Evolutionary conservation across 2,888 invertebrate species (phyloP).

Genomic region (Schizotus pectinicornis): DNA sequence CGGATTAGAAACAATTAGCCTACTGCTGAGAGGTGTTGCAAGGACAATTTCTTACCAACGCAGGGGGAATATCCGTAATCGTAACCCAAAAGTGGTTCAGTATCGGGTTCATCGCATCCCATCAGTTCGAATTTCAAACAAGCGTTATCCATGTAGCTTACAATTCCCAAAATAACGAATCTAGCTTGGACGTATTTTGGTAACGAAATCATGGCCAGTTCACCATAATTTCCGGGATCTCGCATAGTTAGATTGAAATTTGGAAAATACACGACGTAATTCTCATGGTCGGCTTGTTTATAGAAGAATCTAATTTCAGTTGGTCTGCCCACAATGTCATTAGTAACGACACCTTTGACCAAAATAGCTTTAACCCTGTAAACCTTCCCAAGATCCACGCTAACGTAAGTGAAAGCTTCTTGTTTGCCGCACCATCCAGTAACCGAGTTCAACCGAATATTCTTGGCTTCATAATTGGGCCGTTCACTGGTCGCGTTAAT

Average conservation of each 20-base stretch:
- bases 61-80: constrained; percentile 94
- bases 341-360: constrained; percentile 93
- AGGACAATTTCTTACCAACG: constrained; percentile 67
- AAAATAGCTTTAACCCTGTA: constrained; percentile 90
- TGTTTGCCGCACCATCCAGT: constrained; percentile 98
- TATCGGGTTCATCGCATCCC: constrained; percentile 89
- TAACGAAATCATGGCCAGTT: constrained; percentile 93
- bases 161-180: constrained; percentile 91
- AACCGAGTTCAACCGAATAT: constrained; percentile 88
- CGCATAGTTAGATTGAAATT: constrained; percentile 94
- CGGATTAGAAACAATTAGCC: constrained; percentile 7
- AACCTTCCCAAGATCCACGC: constrained; percentile 93
- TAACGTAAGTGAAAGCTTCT: constrained; percentile 95
- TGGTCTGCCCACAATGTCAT: constrained; percentile 93
- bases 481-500: constrained; percentile 94
- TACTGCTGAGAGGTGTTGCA: not conserved
- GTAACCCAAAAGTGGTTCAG: constrained; percentile 86
- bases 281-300: constrained; percentile 91
- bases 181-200: constrained; percentile 93
- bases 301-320: constrained; percentile 97
- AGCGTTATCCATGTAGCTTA: constrained; percentile 96
- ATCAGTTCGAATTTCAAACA: constrained; percentile 95
- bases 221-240: constrained; percentile 96
- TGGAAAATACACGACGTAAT: constrained; percentile 96
- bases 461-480: constrained; percentile 89